Evolutionary conservation across 2,113 vertebrate species (phyloP).

Genomic region (Pelodiscus sinensis): DNA sequence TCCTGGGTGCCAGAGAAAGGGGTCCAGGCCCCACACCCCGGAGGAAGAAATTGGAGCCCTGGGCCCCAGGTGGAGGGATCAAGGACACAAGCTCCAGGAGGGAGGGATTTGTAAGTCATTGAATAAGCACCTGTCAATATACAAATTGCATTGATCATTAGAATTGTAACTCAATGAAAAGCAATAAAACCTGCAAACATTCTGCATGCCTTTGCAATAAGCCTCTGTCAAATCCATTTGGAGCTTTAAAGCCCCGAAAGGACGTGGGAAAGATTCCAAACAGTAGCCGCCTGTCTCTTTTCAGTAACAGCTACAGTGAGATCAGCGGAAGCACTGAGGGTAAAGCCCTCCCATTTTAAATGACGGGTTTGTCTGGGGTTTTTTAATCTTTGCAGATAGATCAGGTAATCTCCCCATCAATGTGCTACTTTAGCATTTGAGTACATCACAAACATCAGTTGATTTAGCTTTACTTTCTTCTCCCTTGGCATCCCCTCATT

Average conservation of each 20-base stretch:
- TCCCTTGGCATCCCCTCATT: conserved; percentile 17
- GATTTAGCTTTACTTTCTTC: conserved; percentile 1
- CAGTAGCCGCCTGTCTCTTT: not conserved
- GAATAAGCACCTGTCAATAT: not conserved
- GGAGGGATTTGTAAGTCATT: too few species aligned
- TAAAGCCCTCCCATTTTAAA: not conserved
- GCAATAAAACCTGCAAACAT: not conserved
- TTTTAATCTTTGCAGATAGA: not conserved
- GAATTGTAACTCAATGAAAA: not conserved
- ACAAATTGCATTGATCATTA: not conserved
- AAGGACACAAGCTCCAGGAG: too few species aligned
- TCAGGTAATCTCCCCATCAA: not conserved
- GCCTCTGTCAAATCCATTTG: not conserved
- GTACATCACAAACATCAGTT: not conserved
- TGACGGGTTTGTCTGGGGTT: not conserved
- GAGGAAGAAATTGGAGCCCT: too few species aligned
- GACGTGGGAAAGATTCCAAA: not conserved
- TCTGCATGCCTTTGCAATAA: not conserved
- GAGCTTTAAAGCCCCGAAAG: not conserved
- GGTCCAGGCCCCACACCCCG: too few species aligned
- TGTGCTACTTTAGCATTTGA: not conserved
- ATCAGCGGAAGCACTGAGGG: not conserved
- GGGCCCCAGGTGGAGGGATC: too few species aligned
- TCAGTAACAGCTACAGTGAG: not conserved
- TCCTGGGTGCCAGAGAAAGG: too few species aligned